Evolutionary conservation across 2,888 invertebrate species (phyloP).

Genomic region (Cyclophora albipunctata): DNA sequence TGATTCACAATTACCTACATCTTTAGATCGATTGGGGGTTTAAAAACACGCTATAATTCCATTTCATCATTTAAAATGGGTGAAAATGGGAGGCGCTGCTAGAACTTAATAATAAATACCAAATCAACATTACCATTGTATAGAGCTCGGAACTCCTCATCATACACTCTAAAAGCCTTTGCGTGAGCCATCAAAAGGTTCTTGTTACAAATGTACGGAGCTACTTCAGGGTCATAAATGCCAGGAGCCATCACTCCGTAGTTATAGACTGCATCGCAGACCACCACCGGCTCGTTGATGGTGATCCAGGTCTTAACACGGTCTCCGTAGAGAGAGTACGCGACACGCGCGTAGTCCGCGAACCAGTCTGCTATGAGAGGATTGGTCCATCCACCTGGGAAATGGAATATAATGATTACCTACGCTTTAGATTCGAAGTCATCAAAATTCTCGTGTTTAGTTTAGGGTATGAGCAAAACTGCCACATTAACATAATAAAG

Average conservation of each 20-base stretch:
- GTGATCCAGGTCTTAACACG: slow-evolving; percentile 80
- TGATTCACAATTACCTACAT: too few species aligned
- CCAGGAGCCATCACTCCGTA: slow-evolving; percentile 50
- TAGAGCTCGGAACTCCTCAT: slow-evolving; percentile 61
- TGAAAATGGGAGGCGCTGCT: too few species aligned
- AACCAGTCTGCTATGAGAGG: slow-evolving; percentile 75
- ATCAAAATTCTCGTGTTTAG: too few species aligned
- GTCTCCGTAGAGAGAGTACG: slow-evolving; percentile 71
- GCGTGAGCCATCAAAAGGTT: slow-evolving; percentile 80
- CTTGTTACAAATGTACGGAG: slow-evolving; percentile 76
- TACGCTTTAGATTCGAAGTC: too few species aligned
- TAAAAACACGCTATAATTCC: too few species aligned
- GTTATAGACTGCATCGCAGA: slow-evolving; percentile 54
- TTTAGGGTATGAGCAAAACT: too few species aligned
- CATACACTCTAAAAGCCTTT: slow-evolving; percentile 74
- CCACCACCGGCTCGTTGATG: slow-evolving; percentile 78
- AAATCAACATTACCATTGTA: slow-evolving; percentile 52
- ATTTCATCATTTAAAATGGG: too few species aligned
- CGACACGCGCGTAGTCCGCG: slow-evolving; percentile 72
- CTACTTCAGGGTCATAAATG: slow-evolving; percentile 46
- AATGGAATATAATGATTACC: background rate
- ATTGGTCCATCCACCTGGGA: slow-evolving; percentile 77
- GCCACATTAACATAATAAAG: too few species aligned
- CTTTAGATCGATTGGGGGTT: too few species aligned
- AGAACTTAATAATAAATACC: background rate